phyloP scores from a whole-genome alignment of 2,113 vertebrate genomes.

The Lagopus leucura region DNA sequence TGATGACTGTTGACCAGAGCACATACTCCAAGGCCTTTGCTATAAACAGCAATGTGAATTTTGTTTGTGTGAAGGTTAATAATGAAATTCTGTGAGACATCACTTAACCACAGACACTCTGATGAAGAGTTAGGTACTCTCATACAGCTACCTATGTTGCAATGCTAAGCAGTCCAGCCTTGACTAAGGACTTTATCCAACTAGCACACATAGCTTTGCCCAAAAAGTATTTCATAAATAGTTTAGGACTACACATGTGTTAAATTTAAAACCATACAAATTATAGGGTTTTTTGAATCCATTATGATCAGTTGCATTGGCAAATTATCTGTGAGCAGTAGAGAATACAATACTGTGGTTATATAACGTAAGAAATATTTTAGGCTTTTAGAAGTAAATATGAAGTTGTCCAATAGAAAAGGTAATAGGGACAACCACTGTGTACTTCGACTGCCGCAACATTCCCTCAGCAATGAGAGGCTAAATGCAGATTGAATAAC shows the following conservation, averaged over 20 bases:
- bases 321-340: neutral
- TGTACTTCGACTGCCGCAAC: neutral
- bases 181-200: neutral
- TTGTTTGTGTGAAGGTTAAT: neutral
- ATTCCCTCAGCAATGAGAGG: neutral
- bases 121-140: neutral
- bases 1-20: neutral
- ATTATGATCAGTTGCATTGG: neutral
- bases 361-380: neutral
- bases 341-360: neutral
- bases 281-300: neutral
- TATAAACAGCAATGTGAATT: neutral
- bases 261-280: neutral
- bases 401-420: neutral
- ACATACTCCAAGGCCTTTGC: neutral
- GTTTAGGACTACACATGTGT: neutral
- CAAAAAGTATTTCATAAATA: neutral
- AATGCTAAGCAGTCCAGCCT: neutral
- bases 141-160: accelerated
- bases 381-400: neutral
- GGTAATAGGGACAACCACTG: neutral
- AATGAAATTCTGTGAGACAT: neutral
- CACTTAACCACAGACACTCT: neutral
- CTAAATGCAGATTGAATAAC: neutral
- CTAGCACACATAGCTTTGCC: neutral